Conservation (phyloP, 2,113 vertebrate genomes). For the Thamnophis sirtalis region DNA sequence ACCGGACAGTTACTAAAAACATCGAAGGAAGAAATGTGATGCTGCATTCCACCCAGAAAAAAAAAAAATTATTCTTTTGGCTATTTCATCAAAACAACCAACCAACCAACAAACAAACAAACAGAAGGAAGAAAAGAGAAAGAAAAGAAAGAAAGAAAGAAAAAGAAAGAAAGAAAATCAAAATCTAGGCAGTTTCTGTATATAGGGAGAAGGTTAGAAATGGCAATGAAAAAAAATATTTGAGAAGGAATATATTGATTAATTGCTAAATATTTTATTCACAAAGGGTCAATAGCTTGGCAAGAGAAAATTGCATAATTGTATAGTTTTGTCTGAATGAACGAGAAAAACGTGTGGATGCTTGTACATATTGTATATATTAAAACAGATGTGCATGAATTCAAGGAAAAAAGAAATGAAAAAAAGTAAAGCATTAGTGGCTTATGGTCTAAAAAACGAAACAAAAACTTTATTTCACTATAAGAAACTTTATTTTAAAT, state of each 20-base stretch:
- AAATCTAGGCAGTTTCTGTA: constrained; percentile 90
- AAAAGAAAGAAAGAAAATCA: background rate
- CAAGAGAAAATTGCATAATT: constrained; percentile 96
- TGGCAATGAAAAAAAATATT: constrained; percentile 90
- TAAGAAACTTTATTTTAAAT: constrained; percentile 99
- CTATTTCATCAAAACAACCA: constrained; percentile 75
- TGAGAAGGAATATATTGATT: constrained; percentile 96
- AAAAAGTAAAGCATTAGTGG: constrained; percentile 96
- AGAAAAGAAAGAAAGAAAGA: constrained; percentile 1
- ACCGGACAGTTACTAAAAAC: constrained; percentile 92
- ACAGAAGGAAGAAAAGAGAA: constrained; percentile 7
- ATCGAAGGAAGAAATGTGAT: constrained; percentile 86
- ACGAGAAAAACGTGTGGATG: constrained; percentile 92
- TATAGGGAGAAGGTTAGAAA: constrained; percentile 93
- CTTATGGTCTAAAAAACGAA: constrained; percentile 98
- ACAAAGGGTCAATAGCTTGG: constrained; percentile 97
- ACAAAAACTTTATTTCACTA: constrained; percentile 98
- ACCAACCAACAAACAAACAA: constrained; percentile 23
- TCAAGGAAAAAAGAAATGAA: constrained; percentile 91
- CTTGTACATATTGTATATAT: constrained; percentile 99
- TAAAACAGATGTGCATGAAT: constrained; percentile 98
- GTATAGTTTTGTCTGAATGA: constrained; percentile 99
- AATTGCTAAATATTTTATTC: constrained; percentile 97
- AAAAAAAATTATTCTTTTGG: constrained; percentile 94
- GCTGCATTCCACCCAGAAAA: constrained; percentile 94